Base-by-base conservation (phyloP, 1,140 invertebrate species). In the Elymnias hypermnestra region DNA sequence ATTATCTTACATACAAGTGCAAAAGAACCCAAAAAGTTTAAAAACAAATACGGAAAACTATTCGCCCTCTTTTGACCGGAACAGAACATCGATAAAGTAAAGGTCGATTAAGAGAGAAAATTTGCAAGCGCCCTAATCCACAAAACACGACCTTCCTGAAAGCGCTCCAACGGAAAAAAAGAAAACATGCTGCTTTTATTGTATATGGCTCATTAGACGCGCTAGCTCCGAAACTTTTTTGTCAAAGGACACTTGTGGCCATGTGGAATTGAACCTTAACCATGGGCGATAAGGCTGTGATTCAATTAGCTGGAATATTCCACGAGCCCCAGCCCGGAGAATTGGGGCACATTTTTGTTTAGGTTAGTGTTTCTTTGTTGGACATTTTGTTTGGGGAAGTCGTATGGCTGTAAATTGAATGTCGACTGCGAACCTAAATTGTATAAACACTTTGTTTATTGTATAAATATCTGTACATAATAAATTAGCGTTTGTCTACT, bases 281-380 rank as follows among this genome's bases (percentile, higher is more conserved):
- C 6, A 12, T 3, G 29, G 2, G 13, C 0, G 5, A 14, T 50
- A 54, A 7, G 29, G 40, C 40, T 17, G 18, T 18, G 9, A 42
- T 57, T 54, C 7, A 9, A 42, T 45, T 44, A 28, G 44, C 23
- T 13, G 3, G 12, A 12, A 21, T 18, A 31, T 22, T 29, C 19
- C 28, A 15, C 29, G 0, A 17, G 36, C 41, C 37, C 37, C 48
- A 35, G 50, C 38, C 15, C 23, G 17, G 56, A 47, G 54, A 63
- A 63, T 53, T 59, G 54, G 60, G 58, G 50, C 63, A 66, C 57
- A 53, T 63, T 67, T 60, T 67, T 63, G 63, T 60, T 63, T 66
- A 51, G 63, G 63, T 60, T 56, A 60, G 58, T 56, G 51, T 64
- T 61, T 51, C 48, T 63, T 58, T 53, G 60, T 58, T 57, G 56